Percentiles rank a stretch among this genome's conserved stretches.
phyloP scores from a whole-genome alignment of 2,113 vertebrate species.

The Callipepla squamata region DNA sequence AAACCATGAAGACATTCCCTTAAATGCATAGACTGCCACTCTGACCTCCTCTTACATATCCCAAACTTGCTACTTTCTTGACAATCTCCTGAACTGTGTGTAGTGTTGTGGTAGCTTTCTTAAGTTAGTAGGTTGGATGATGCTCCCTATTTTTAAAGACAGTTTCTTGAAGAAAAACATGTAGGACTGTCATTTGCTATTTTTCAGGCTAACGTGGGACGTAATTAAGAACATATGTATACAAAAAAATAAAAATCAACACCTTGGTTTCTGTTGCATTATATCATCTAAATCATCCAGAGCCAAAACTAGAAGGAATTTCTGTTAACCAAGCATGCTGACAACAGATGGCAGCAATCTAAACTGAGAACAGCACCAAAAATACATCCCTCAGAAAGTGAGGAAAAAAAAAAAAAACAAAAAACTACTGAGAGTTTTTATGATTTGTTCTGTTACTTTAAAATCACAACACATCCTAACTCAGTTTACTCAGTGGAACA shows the following conservation, averaged over 20 bases:
- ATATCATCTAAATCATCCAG: neutral
- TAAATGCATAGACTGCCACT: neutral
- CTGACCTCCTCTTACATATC: neutral
- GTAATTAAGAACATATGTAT: neutral
- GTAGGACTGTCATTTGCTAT: neutral
- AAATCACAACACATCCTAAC: neutral
- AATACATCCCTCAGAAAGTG: neutral
- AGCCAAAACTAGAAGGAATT: neutral
- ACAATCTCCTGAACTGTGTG: accelerated
- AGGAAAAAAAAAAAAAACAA: neutral
- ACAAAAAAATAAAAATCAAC: neutral
- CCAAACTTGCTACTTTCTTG: neutral
- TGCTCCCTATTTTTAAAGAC: neutral
- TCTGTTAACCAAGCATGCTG: neutral
- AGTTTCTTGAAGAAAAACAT: neutral
- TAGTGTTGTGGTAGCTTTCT: neutral
- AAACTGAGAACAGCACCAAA: slow-evolving; percentile 34
- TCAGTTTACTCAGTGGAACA: neutral
- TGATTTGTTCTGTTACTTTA: neutral
- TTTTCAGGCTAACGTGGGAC: neutral
- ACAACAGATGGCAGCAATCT: slow-evolving; percentile 35
- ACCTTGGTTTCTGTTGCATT: neutral
- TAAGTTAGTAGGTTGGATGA: neutral
- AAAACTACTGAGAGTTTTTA: neutral
- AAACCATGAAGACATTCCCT: neutral